Evolutionary conservation across 1,140 invertebrate species (phyloP), one percentile per base, ranked within the genome.

Genomic region (Caenorhabditis latens): DNA sequence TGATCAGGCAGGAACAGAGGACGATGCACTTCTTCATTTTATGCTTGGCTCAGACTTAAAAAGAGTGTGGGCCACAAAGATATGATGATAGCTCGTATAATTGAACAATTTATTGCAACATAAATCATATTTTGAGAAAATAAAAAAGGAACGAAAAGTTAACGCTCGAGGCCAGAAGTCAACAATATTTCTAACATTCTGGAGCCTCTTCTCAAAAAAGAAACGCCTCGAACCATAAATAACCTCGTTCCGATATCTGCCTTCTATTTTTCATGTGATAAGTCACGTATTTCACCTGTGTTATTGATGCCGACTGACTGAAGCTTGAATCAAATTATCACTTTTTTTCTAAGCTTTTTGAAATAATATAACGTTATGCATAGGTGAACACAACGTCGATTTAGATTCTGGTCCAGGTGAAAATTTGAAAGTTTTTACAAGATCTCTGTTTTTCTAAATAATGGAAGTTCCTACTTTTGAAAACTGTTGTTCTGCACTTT

Each of bases 251-350:
- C 46, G 9, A 13, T 50, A 32, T 2, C 24, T 32, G 6, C 32
- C 40, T 53, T 79, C 4, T 46, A 43, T n/a, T 53, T 79, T 79
- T 24, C 71, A 79, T 79, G 71, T 79, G 71, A 79, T 79, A 79
- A 79, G 71, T 79, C 71, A 79, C 71, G 71, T 32, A 32, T 50
- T 79, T 46, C 71, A 79, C 71, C 46, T 79, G 71, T 50, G 46
- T 50, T 50, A 32, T 79, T 19, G 21, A 11, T 14, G 43, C 14
- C 16, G 43, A 19, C 11, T 55, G 48, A 11, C 6, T 8, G 8
- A 63, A 53, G 16, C 11, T 16, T 11, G 21, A 63, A 63, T 63
- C 61, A 63, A 63, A 63, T 63, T 63, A 63, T 63, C 61, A 63
- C 9, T 63, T 40, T 0, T 40, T 9, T 8, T 11, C 9, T 11